Conservation (phyloP, 2,888 invertebrate species). For the Hipparchia semele region DNA sequence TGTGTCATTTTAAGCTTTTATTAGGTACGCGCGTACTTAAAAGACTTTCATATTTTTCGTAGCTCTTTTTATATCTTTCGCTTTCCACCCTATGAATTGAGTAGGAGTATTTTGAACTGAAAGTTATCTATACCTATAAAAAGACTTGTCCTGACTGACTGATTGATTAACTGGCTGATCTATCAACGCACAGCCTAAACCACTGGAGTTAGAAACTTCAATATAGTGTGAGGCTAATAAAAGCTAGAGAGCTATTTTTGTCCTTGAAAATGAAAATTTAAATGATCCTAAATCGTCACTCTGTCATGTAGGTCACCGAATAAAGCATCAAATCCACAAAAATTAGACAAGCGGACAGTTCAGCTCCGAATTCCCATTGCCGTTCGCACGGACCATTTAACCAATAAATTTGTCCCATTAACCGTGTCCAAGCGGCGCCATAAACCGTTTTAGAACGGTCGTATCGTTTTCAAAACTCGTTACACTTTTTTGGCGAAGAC, state of each 20-base stretch:
- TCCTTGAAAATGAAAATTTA: background rate
- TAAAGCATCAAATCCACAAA: constrained; percentile 72
- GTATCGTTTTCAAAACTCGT: constrained; percentile 71
- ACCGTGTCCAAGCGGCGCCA: constrained; percentile 71
- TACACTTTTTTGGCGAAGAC: constrained; percentile 68
- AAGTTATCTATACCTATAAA: no score
- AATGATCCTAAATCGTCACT: background rate
- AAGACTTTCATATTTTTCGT: background rate
- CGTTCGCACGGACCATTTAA: constrained; percentile 68
- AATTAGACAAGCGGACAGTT: constrained; percentile 77
- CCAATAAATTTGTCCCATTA: constrained; percentile 80
- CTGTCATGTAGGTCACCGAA: constrained; percentile 41
- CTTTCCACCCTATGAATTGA: background rate
- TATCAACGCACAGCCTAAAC: no score
- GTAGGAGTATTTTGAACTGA: no score
- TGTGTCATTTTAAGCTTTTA: background rate
- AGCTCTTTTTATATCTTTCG: background rate
- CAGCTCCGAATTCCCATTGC: constrained; percentile 64
- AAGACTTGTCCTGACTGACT: no score
- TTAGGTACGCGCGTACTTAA: background rate
- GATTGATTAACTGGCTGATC: no score
- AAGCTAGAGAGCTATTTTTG: background rate
- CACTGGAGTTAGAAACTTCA: no score
- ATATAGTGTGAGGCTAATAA: no score
- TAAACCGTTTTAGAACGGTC: constrained; percentile 68